These are phyloP conservation scores for Lycocerus yunnanus DNA, from an alignment of 2,888 invertebrate species.

Conservation along the genomic window DNA sequence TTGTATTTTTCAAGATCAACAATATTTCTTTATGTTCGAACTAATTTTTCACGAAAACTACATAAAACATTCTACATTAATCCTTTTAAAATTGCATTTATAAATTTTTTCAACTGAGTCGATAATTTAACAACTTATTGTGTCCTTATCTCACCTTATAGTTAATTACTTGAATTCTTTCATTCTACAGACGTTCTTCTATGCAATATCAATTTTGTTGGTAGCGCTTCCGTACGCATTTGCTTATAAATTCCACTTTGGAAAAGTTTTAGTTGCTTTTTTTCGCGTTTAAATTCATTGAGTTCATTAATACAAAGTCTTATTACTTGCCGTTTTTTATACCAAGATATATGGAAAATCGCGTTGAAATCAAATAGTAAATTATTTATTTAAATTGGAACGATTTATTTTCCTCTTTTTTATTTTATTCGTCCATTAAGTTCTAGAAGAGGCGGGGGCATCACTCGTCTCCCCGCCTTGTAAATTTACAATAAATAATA, in stretches of 20 bases:
- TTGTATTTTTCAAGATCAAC: not conserved
- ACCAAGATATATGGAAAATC: slow-evolving; percentile 11
- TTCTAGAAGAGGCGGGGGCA: not conserved
- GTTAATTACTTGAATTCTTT: slow-evolving; percentile 47
- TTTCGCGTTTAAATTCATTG: slow-evolving; percentile 17
- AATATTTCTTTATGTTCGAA: not conserved
- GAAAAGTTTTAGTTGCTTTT: slow-evolving; percentile 23
- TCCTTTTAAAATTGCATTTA: slow-evolving; percentile 17
- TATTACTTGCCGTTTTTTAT: slow-evolving; percentile 10
- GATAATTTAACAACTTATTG: slow-evolving; percentile 43
- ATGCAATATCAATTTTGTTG: slow-evolving; percentile 37
- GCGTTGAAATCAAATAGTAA: slow-evolving; percentile 8
- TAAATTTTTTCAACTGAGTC: slow-evolving; percentile 38
- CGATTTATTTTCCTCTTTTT: slow-evolving; percentile 11
- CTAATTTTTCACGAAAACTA: not conserved
- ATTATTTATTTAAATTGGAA: slow-evolving; percentile 19
- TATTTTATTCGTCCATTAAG: not conserved
- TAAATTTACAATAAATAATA: not conserved
- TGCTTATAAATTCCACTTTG: slow-evolving; percentile 39
- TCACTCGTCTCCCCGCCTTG: not conserved
- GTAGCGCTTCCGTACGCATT: slow-evolving; percentile 33
- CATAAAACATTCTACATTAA: not conserved
- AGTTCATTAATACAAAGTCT: slow-evolving; percentile 14
- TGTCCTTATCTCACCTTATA: slow-evolving; percentile 38
- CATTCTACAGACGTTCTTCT: slow-evolving; percentile 44